phyloP scores from a whole-genome alignment of 2,888 invertebrate species.

The Polymixis lichenea region DNA sequence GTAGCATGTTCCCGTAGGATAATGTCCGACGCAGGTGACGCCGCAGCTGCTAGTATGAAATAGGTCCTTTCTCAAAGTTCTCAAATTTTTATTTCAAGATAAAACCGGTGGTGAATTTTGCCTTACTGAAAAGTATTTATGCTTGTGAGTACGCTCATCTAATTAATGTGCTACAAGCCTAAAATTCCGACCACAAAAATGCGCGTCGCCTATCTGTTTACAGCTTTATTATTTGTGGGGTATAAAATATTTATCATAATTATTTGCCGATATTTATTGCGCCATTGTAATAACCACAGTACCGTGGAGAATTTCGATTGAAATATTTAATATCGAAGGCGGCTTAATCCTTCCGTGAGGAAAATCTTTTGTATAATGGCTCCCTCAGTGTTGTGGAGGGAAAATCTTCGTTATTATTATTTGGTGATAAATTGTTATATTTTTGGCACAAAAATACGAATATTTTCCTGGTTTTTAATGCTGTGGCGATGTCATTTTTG shows the following conservation, averaged over 20 bases:
- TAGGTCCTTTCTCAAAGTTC: background rate
- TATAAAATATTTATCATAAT: conserved; percentile 42
- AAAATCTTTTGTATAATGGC: conserved; percentile 22
- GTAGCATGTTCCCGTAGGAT: too few relatives aligned
- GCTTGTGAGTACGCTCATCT: background rate
- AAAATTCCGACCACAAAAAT: conserved; percentile 1
- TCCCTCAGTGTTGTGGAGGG: background rate
- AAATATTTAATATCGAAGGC: conserved; percentile 46
- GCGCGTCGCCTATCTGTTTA: background rate
- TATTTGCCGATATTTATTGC: conserved; percentile 42
- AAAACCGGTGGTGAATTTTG: background rate
- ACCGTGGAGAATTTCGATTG: conserved; percentile 42
- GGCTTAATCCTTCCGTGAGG: conserved; percentile 32
- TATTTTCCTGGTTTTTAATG: background rate
- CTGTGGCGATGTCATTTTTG: background rate
- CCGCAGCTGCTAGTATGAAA: background rate
- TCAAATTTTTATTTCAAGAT: background rate
- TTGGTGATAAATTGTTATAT: conserved; percentile 37
- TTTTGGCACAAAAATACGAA: background rate
- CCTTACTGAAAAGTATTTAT: background rate
- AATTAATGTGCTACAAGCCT: background rate
- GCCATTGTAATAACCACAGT: conserved; percentile 47
- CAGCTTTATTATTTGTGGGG: conserved; percentile 14
- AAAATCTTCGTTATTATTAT: conserved; percentile 25
- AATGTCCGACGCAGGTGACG: too few relatives aligned